Evolutionary conservation across 2,113 vertebrate species (phyloP), one percentile per base, ranked within the genome.

Genomic region (Ranitomeya variabilis): DNA sequence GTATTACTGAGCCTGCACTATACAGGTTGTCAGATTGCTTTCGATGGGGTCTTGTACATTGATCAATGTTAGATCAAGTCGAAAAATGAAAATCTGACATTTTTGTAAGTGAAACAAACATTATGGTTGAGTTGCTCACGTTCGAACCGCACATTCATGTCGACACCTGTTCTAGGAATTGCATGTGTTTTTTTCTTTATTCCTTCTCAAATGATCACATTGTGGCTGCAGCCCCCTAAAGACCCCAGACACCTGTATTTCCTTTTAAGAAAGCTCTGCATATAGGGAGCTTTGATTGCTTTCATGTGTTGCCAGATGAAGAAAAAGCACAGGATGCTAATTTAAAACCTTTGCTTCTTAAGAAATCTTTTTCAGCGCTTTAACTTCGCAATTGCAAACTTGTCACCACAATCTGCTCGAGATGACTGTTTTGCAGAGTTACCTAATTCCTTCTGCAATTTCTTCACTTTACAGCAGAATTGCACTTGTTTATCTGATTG

Each of bases 281-380:
- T 82, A 60, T 21, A 71, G 67, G 87, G 54, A 88, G 83, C 67
- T 18, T 23, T 83, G 69, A 74, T 83, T 76, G 55, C 67, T 88
- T 88, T 88, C 71, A 88, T 83, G 80, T 88, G 80, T 54, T 88
- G 69, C 87, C 69, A 64, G 80, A 81, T 82, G 79, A 52, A 13
- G 26, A 31, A 26, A 37, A 77, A 12, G 16, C 67, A 87, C 86
- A 87, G 86, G 86, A 87, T 81, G 78, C 78, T 18, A 64, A 83
- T 77, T 77, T 52, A 64, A 81, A 88, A 76, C 67, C 45, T 51
- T 76, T 74, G 31, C 16, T 76, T 83, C 80, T 88, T 76, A 77
- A 88, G 80, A 88, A 88, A 83, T 88, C 87, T 88, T 83, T 88
- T 26, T 13, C 26, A 83, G 64, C 37, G 60, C 67, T 82, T 74